A percentile compares a stretch with the other conserved stretches of the same genome.
Conservation (phyloP, 2,797 vertebrate species). For the Falco berigora region DNA sequence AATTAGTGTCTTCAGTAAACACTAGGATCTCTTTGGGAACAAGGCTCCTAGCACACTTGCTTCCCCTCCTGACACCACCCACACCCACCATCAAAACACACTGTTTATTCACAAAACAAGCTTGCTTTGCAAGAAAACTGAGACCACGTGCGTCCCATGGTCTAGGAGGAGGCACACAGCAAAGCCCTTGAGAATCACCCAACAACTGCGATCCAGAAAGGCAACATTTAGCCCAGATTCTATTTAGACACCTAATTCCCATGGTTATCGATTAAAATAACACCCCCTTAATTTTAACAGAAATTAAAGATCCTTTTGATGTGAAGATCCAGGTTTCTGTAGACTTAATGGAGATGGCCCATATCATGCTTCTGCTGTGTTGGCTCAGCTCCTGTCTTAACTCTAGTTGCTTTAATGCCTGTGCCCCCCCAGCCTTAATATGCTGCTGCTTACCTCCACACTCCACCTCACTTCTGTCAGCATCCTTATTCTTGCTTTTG, state of each 20-base stretch:
- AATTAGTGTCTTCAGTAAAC: not conserved
- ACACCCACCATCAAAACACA: not conserved
- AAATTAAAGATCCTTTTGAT: not conserved
- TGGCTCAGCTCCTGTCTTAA: fast-evolving
- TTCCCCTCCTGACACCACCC: not conserved
- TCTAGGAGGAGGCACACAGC: not conserved
- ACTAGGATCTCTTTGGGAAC: not conserved
- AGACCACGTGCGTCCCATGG: not conserved
- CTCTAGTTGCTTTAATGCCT: not conserved
- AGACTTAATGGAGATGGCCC: not conserved
- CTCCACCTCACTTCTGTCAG: not conserved
- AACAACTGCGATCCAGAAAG: not conserved
- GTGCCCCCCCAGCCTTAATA: not conserved
- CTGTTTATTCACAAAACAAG: not conserved
- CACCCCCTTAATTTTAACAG: not conserved
- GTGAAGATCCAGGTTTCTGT: not conserved
- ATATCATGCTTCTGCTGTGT: not conserved
- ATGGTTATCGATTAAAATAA: not conserved
- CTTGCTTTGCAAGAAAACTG: not conserved
- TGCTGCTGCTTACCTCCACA: not conserved
- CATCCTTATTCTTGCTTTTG: not conserved
- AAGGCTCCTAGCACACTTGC: not conserved
- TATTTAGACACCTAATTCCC: not conserved
- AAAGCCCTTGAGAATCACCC: fast-evolving
- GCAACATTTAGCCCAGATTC: not conserved